Conservation (phyloP, 1,140 invertebrate genomes). For the Oedothorax gibbosus region DNA sequence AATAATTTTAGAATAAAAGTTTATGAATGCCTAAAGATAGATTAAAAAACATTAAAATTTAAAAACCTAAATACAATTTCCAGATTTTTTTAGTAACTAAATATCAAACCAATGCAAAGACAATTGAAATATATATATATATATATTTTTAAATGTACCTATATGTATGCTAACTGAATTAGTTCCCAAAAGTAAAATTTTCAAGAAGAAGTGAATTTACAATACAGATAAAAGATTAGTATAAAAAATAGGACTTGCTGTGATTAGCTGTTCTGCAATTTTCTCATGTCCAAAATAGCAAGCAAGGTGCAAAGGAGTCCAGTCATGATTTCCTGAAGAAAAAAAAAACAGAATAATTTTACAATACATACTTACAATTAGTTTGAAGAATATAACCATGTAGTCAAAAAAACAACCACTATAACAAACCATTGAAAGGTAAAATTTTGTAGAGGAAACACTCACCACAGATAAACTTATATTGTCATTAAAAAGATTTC, state of each 20-base stretch:
- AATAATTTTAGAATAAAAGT: no score
- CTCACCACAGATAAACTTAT: no score
- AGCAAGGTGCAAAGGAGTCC: slow-evolving; percentile 71
- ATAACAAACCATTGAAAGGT: no score
- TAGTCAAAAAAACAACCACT: no score
- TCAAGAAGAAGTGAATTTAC: background rate
- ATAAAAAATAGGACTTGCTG: slow-evolving; percentile 64
- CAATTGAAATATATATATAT: background rate
- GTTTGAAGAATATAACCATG: no score
- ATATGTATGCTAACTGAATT: background rate
- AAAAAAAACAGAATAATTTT: no score
- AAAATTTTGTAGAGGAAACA: no score
- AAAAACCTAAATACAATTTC: background rate
- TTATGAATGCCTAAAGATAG: no score
- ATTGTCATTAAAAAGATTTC: no score
- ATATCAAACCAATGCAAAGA: background rate
- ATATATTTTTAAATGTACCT: no score
- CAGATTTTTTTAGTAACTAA: background rate
- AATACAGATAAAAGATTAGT: background rate
- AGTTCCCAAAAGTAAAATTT: background rate
- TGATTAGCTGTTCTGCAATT: slow-evolving; percentile 67
- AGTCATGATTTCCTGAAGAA: slow-evolving; percentile 69
- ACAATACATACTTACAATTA: no score
- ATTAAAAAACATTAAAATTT: background rate
- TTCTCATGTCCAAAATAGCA: slow-evolving; percentile 71